These are phyloP conservation scores for Noctua pronuba DNA, from an alignment of 2,888 invertebrate genomes.

Conservation along the genomic window DNA sequence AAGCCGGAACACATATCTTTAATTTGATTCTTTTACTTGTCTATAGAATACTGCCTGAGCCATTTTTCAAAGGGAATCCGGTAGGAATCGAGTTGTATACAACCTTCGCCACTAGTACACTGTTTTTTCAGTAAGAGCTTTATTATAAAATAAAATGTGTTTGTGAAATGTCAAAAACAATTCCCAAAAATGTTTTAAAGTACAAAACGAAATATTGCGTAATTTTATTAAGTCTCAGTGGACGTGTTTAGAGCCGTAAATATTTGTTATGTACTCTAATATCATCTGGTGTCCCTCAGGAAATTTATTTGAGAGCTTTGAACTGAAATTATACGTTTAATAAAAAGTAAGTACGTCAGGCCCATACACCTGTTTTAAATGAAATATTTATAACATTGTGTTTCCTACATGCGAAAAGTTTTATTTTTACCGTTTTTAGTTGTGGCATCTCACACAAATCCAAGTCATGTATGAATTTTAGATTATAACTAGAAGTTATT, in stretches of 20 bases:
- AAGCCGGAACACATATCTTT: too few species aligned
- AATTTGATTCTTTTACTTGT: too few species aligned
- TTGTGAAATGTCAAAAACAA: background rate
- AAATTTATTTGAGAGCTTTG: slow-evolving; percentile 38
- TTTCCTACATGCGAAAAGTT: too few species aligned
- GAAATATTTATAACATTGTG: slow-evolving; percentile 14
- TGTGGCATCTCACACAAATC: too few species aligned
- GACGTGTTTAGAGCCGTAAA: slow-evolving; percentile 31
- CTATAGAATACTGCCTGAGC: too few species aligned
- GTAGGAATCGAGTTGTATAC: too few species aligned
- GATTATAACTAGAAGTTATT: too few species aligned
- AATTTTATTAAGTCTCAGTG: slow-evolving; percentile 6
- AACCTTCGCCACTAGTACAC: too few species aligned
- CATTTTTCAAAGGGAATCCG: too few species aligned
- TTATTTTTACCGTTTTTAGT: too few species aligned
- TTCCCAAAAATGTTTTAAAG: background rate
- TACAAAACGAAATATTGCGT: slow-evolving; percentile 5
- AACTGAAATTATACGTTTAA: slow-evolving; percentile 7
- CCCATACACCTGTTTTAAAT: background rate
- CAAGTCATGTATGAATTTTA: too few species aligned
- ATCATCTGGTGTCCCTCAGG: slow-evolving; percentile 22
- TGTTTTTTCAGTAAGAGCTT: background rate
- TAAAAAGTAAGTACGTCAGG: slow-evolving; percentile 13
- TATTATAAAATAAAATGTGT: background rate
- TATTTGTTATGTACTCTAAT: slow-evolving; percentile 37